phyloP scores from a whole-genome alignment of 2,888 invertebrate genomes.

The Cantharis lateralis region DNA sequence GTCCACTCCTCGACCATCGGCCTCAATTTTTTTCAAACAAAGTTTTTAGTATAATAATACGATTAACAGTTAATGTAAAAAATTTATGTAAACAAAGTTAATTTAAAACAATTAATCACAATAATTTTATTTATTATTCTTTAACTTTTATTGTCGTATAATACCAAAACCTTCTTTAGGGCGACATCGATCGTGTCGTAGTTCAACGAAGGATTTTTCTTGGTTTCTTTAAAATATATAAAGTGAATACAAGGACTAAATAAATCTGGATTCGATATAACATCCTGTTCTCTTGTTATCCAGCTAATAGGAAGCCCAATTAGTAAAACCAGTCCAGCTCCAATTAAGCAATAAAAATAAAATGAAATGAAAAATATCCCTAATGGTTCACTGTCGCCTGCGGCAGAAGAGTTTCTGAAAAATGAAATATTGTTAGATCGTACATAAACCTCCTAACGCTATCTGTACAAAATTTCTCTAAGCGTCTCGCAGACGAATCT shows the following conservation, averaged over 20 bases:
- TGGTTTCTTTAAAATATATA: neutral
- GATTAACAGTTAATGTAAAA: too few species aligned
- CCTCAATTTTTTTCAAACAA: too few species aligned
- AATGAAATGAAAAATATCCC: constrained; percentile 40
- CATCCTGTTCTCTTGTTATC: constrained; percentile 19
- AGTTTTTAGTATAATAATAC: too few species aligned
- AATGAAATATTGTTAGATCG: neutral
- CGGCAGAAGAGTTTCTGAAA: neutral
- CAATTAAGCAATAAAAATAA: constrained; percentile 39
- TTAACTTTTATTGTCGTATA: neutral
- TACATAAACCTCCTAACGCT: neutral
- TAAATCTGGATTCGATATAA: constrained; percentile 23
- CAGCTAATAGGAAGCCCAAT: constrained; percentile 32
- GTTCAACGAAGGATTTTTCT: neutral
- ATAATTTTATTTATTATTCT: neutral
- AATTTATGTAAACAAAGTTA: too few species aligned
- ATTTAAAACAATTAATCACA: too few species aligned
- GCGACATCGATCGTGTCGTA: neutral
- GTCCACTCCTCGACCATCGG: too few species aligned
- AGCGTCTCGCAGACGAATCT: neutral
- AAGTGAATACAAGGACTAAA: constrained; percentile 27
- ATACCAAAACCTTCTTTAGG: neutral
- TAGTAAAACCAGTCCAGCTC: constrained; percentile 18
- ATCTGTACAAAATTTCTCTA: neutral
- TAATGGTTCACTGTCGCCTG: constrained; percentile 13